Evolutionary conservation across 1,140 invertebrate genomes (phyloP).

Genomic region (Tetranychus cinnabarinus): DNA sequence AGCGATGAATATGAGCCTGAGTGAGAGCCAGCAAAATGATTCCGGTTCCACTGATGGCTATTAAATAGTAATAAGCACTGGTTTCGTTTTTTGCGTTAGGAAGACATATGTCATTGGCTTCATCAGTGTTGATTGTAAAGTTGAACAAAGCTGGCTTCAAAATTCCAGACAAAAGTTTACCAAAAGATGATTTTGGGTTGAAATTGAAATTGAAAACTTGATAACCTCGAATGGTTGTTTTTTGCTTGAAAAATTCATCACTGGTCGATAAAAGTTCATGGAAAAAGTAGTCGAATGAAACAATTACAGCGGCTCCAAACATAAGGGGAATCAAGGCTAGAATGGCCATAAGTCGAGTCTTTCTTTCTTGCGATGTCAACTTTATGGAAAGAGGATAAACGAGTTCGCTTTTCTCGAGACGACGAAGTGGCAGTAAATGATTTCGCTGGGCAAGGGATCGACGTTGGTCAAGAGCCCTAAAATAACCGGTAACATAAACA

Average conservation of each 20-base stretch:
- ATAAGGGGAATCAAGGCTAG: neutral
- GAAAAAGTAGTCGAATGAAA: neutral
- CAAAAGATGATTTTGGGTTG: neutral
- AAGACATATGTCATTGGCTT: neutral
- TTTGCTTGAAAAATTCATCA: neutral
- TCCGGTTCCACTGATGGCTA: neutral
- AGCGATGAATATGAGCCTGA: neutral
- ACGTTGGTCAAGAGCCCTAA: neutral
- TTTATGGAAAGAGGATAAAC: too few species aligned
- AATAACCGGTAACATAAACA: neutral
- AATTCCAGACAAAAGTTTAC: neutral
- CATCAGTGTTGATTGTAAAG: neutral
- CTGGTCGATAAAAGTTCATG: neutral
- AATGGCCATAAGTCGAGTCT: neutral
- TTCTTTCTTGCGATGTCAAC: neutral
- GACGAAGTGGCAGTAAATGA: neutral
- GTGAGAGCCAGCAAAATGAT: neutral
- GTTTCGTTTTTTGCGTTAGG: neutral
- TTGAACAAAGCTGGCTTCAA: neutral
- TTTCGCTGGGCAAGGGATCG: neutral
- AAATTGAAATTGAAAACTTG: neutral
- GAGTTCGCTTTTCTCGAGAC: neutral
- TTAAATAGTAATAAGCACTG: neutral
- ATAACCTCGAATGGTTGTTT: neutral
- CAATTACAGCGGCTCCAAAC: neutral